Percentiles rank a stretch among this genome's conserved stretches.
Evolutionary conservation across 1,140 invertebrate species (phyloP).

Genomic region (Phthorimaea operculella): DNA sequence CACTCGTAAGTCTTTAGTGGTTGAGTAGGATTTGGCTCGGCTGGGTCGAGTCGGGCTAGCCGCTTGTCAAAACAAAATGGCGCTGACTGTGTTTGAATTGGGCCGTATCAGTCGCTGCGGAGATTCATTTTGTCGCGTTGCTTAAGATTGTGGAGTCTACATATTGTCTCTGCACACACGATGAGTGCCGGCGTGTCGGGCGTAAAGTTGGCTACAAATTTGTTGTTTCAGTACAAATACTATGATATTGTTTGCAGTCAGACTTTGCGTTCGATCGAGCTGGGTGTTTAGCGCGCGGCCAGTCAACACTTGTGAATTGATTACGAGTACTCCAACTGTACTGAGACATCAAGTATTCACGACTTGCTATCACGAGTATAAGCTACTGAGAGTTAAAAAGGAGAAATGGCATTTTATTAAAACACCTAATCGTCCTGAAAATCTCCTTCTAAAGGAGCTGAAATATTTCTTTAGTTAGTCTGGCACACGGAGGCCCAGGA

Average conservation of each 20-base stretch:
- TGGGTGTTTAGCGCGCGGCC: conserved; percentile 46
- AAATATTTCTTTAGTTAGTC: too few relatives aligned
- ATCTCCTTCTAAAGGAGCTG: too few relatives aligned
- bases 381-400: too few relatives aligned
- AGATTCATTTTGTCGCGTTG: conserved; percentile 67
- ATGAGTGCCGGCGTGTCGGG: conserved; percentile 56
- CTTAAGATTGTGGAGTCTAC: conserved; percentile 63
- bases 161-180: conserved; percentile 64
- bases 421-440: too few relatives aligned
- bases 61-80: conserved; percentile 66
- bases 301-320: conserved; percentile 52
- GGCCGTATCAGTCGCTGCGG: conserved; percentile 65
- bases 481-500: too few relatives aligned
- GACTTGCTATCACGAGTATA: neutral
- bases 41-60: conserved; percentile 31
- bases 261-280: conserved; percentile 60
- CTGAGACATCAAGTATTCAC: neutral
- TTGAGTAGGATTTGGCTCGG: conserved; percentile 38
- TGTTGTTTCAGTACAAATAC: conserved; percentile 66
- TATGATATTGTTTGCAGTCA: conserved; percentile 65
- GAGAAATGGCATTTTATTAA: too few relatives aligned
- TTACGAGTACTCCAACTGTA: conserved; percentile 18
- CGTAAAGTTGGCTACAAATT: conserved; percentile 66
- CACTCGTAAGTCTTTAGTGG: conserved; percentile 17
- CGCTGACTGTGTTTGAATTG: conserved; percentile 65